phyloP scores from a whole-genome alignment of 2,888 invertebrate genomes.

The Syrista parreyssii region DNA sequence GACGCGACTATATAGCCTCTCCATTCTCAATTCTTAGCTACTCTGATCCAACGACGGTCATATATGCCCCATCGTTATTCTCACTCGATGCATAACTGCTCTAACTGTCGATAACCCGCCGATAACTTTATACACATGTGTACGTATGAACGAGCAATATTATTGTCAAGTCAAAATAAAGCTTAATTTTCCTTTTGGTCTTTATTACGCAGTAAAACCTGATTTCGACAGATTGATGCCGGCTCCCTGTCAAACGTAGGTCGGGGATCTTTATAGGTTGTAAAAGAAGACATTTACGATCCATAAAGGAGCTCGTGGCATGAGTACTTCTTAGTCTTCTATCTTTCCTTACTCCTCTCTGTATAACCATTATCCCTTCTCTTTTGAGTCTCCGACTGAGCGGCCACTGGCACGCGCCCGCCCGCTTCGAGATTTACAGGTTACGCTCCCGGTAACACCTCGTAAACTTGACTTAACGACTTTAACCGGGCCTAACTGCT shows the following conservation, averaged over 20 bases:
- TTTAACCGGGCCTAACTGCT: slow-evolving; percentile 66
- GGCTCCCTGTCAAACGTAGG: slow-evolving; percentile 46
- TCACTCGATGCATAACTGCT: slow-evolving; percentile 34
- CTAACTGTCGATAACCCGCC: slow-evolving; percentile 46
- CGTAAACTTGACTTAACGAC: slow-evolving; percentile 67
- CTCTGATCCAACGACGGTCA: not conserved
- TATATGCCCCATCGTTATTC: slow-evolving; percentile 24
- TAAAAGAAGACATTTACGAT: slow-evolving; percentile 67
- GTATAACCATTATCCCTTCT: slow-evolving; percentile 40
- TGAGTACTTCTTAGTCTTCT: slow-evolving; percentile 33
- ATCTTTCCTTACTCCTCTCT: slow-evolving; percentile 32
- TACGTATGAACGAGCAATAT: not conserved
- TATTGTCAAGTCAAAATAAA: slow-evolving; percentile 41
- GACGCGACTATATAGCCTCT: slow-evolving; percentile 36
- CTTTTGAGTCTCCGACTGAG: slow-evolving; percentile 51
- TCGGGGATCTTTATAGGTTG: slow-evolving; percentile 64
- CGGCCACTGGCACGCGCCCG: slow-evolving; percentile 61
- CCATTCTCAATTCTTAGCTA: not conserved
- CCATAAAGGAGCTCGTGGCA: slow-evolving; percentile 64
- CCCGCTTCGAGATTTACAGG: slow-evolving; percentile 64
- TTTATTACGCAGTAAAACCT: slow-evolving; percentile 23
- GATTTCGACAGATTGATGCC: slow-evolving; percentile 26
- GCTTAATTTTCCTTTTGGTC: slow-evolving; percentile 12
- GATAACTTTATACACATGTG: slow-evolving; percentile 37
- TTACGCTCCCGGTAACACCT: slow-evolving; percentile 66